These are phyloP conservation scores for Nematolebias whitei DNA, from an alignment of 2,113 vertebrate species.

Conservation along the genomic window DNA sequence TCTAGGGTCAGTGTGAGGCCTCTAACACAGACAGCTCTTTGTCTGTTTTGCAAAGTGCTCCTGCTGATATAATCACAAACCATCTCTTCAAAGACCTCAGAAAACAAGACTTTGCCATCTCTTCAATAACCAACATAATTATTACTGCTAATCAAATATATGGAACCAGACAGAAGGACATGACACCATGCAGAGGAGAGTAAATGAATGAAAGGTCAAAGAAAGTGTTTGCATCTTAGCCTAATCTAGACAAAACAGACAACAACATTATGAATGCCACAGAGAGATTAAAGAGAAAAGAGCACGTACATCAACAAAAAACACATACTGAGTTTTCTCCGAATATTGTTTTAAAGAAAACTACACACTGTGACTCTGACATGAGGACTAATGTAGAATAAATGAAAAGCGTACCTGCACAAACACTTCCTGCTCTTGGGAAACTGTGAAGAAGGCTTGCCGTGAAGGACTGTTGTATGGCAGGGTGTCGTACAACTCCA, in stretches of 20 bases:
- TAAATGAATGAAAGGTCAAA: neutral
- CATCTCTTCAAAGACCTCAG: constrained; percentile 52
- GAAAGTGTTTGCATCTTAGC: constrained; percentile 18
- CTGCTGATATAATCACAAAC: constrained; percentile 60
- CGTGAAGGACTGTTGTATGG: constrained; percentile 76
- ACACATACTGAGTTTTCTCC: constrained; percentile 17
- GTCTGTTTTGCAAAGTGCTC: constrained; percentile 44
- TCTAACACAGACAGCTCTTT: constrained; percentile 56
- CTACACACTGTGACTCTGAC: neutral
- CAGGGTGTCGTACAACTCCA: constrained; percentile 87
- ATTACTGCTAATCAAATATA: constrained; percentile 29
- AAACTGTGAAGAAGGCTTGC: constrained; percentile 83
- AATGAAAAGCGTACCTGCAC: constrained; percentile 85
- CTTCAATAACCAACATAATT: constrained; percentile 32
- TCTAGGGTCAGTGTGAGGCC: constrained; percentile 34
- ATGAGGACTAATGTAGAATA: neutral
- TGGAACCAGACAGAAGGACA: constrained; percentile 19
- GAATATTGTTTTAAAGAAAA: constrained; percentile 12
- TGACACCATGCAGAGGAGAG: neutral
- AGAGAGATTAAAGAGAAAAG: constrained; percentile 29
- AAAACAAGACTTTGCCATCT: constrained; percentile 24
- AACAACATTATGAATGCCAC: constrained; percentile 19
- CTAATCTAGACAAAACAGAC: constrained; percentile 43
- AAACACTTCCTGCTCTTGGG: constrained; percentile 84
- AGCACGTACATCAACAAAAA: constrained; percentile 31